phyloP scores from a whole-genome alignment of 23 tunicate species.

The Halocynthia roretzi region DNA sequence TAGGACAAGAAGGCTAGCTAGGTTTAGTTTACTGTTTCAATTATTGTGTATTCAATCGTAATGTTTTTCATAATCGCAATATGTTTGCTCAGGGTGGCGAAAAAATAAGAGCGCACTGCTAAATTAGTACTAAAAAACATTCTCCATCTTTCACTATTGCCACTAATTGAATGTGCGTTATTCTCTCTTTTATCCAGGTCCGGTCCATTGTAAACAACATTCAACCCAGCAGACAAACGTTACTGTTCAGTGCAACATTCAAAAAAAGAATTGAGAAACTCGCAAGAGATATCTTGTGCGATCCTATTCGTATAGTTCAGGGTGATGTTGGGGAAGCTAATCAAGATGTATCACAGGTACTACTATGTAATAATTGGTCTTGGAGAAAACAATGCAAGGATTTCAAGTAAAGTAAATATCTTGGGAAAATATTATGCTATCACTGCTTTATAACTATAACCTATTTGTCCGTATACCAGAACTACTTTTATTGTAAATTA shows the following conservation, averaged over 20 bases:
- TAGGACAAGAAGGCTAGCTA: too few species aligned
- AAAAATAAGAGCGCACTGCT: too few species aligned
- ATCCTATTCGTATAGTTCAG: slow-evolving; percentile 82
- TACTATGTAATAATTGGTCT: slow-evolving; percentile 3
- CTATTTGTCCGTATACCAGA: too few species aligned
- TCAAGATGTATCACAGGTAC: slow-evolving; percentile 86
- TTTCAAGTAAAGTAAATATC: neutral
- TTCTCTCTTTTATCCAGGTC: slow-evolving; percentile 29
- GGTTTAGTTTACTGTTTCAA: too few species aligned
- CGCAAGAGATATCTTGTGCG: slow-evolving; percentile 84
- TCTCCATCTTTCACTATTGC: too few species aligned
- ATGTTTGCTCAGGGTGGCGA: too few species aligned
- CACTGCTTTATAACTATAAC: too few species aligned
- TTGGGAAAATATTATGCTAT: too few species aligned
- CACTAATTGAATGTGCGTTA: too few species aligned
- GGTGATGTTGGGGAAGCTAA: slow-evolving; percentile 96
- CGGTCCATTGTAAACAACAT: slow-evolving; percentile 94
- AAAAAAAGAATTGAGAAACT: slow-evolving; percentile 75
- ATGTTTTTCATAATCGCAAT: too few species aligned
- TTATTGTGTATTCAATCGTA: too few species aligned
- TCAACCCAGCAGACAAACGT: slow-evolving; percentile 86
- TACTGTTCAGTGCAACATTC: slow-evolving; percentile 96
- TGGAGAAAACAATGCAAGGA: neutral
- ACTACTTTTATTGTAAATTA: neutral
- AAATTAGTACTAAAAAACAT: too few species aligned